Conservation (phyloP, 2,113 vertebrate genomes). For the Brevimyrus niger region DNA sequence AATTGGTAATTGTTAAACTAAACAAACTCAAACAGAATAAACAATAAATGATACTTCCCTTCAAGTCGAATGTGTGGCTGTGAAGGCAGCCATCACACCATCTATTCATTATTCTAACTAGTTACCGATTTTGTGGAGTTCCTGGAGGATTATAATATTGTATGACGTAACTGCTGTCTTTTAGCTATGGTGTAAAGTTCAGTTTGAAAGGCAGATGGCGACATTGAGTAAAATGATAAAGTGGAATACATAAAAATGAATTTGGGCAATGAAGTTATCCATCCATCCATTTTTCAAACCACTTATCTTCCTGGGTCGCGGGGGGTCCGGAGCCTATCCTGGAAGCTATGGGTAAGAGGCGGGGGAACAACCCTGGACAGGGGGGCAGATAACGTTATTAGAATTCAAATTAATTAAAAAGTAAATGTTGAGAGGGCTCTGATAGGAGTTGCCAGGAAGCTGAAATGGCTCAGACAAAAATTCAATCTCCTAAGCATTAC, state of each 20-base stretch:
- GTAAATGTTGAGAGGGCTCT: background rate
- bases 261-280: background rate
- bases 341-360: too few species aligned
- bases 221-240: background rate
- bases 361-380: too few species aligned
- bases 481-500: background rate
- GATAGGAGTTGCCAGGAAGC: background rate
- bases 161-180: background rate
- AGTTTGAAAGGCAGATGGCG: background rate
- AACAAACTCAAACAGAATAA: too few species aligned
- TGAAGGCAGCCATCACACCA: too few species aligned
- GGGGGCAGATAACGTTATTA: background rate
- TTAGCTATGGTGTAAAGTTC: background rate
- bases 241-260: background rate
- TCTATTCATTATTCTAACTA: background rate
- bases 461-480: background rate
- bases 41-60: too few species aligned
- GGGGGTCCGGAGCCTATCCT: too few species aligned
- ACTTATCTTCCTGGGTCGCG: too few species aligned
- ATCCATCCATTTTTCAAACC: too few species aligned
- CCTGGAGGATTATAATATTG: background rate
- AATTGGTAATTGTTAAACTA: too few species aligned
- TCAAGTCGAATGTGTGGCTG: too few species aligned
- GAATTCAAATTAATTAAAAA: constrained; percentile 8
- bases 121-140: background rate